Percentiles rank a stretch among this genome's conserved stretches.
phyloP scores from a whole-genome alignment of 2,113 vertebrate genomes.

The Himantopus leucocephalus region DNA sequence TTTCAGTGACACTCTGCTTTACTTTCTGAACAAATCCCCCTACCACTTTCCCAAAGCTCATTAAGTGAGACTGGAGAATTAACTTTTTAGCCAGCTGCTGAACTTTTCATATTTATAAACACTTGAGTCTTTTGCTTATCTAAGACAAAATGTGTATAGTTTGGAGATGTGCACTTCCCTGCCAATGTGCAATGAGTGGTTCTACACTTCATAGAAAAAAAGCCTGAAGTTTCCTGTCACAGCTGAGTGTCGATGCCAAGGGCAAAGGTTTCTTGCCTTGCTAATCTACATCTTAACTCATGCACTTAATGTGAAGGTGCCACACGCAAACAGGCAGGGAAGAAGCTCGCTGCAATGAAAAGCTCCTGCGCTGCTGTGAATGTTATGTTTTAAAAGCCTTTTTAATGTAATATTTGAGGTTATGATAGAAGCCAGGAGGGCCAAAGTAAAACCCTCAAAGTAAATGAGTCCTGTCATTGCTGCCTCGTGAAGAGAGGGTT shows the following conservation, averaged over 20 bases:
- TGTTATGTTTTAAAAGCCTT: constrained; percentile 63
- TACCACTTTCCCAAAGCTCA: constrained; percentile 64
- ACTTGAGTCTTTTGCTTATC: constrained; percentile 81
- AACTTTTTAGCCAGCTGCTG: constrained; percentile 74
- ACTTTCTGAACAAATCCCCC: constrained; percentile 30
- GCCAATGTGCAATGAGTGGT: constrained; percentile 64
- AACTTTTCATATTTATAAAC: constrained; percentile 80
- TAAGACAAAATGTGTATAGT: constrained; percentile 75
- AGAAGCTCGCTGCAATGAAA: constrained; percentile 10
- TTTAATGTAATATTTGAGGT: constrained; percentile 57
- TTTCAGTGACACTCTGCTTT: constrained; percentile 34
- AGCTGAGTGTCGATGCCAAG: constrained; percentile 47
- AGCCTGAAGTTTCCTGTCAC: constrained; percentile 56
- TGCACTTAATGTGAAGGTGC: constrained; percentile 59
- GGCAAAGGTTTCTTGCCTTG: constrained; percentile 63
- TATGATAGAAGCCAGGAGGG: constrained; percentile 66
- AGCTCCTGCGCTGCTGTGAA: not conserved
- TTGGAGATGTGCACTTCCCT: constrained; percentile 72
- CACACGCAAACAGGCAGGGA: constrained; percentile 28
- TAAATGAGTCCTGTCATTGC: constrained; percentile 27
- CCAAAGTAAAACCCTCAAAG: constrained; percentile 56
- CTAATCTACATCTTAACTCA: constrained; percentile 65
- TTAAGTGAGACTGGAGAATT: constrained; percentile 67
- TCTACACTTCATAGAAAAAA: constrained; percentile 36
- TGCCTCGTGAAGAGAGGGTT: not conserved